Evolutionary conservation across 2,113 vertebrate genomes (phyloP).

Genomic region (Solenodon paradoxus): DNA sequence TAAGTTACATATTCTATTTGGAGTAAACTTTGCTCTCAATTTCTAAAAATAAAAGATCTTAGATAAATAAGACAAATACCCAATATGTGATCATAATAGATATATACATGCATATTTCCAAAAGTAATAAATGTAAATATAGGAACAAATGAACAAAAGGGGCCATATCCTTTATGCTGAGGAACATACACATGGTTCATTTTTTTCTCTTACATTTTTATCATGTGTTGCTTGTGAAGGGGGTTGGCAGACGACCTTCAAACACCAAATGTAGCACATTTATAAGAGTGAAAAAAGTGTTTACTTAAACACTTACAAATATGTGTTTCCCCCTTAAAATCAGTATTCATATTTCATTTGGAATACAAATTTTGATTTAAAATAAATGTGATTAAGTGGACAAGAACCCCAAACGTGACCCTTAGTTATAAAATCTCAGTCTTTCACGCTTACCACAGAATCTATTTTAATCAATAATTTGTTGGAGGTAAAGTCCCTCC

Average conservation of each 20-base stretch:
- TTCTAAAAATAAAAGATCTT: not conserved
- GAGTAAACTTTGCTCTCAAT: not conserved
- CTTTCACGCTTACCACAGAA: no score
- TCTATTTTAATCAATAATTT: not conserved
- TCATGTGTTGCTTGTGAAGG: no score
- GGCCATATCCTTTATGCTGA: not conserved
- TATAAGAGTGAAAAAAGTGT: not conserved
- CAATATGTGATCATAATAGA: not conserved
- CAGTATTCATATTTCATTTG: not conserved
- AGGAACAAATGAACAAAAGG: not conserved
- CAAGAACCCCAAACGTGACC: not conserved
- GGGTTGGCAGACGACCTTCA: not conserved
- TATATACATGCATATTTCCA: not conserved
- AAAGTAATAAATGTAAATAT: not conserved
- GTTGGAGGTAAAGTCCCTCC: not conserved
- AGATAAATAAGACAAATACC: not conserved
- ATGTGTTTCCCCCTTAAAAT: not conserved
- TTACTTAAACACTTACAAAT: not conserved
- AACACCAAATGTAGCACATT: not conserved
- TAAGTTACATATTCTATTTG: not conserved
- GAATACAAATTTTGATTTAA: not conserved
- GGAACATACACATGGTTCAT: not conserved
- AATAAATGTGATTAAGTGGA: not conserved
- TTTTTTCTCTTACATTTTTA: not conserved
- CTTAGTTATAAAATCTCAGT: not conserved